phyloP scores from a whole-genome alignment of 2,888 invertebrate genomes.

The Calliopum simillimum region DNA sequence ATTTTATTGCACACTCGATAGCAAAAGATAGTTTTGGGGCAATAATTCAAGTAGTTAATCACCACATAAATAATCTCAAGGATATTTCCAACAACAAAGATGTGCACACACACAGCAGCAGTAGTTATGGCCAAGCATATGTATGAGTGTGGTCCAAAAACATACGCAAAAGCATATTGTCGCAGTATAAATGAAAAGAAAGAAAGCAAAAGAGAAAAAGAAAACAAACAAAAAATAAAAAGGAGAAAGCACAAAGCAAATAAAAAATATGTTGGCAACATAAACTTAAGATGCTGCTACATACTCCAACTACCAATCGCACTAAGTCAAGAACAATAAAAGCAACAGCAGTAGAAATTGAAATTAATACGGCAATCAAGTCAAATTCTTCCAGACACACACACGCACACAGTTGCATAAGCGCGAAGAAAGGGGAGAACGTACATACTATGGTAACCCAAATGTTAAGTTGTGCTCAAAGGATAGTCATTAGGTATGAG shows the following conservation, averaged over 20 bases:
- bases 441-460: too few relatives aligned
- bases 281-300: slow-evolving; percentile 47
- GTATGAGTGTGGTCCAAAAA: background rate
- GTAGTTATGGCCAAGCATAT: too few relatives aligned
- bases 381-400: too few relatives aligned
- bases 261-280: slow-evolving; percentile 22
- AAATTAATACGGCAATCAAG: slow-evolving; percentile 1
- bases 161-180: background rate
- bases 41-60: slow-evolving; percentile 63
- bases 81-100: slow-evolving; percentile 44
- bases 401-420: too few relatives aligned
- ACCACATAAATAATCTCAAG: slow-evolving; percentile 63
- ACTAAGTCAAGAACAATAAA: slow-evolving; percentile 48
- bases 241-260: background rate
- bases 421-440: too few relatives aligned
- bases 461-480: too few relatives aligned
- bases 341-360: slow-evolving; percentile 19
- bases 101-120: too few relatives aligned
- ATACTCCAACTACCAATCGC: too few relatives aligned
- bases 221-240: background rate
- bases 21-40: slow-evolving; percentile 48
- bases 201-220: background rate
- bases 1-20: slow-evolving; percentile 63
- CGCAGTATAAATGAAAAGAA: background rate
- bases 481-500: too few relatives aligned